Base-by-base conservation (phyloP, 1,140 invertebrate species). In the Scaptomyza graminum region DNA sequence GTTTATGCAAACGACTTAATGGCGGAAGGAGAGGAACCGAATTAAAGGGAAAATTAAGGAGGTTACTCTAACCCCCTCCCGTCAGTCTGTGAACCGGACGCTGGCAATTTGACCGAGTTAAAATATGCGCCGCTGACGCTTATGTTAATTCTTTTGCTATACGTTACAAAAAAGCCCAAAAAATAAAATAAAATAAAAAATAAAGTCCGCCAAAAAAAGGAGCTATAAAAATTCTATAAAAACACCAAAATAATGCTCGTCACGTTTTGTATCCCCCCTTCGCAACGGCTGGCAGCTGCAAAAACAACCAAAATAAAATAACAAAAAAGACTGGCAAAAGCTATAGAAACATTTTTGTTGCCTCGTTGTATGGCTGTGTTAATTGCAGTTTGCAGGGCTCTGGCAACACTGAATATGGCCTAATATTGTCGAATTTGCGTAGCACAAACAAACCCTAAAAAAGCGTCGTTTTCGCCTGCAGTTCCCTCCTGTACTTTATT, bases 101-200 rank as follows among this genome's bases (percentile, higher is more conserved):
- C 79, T 68, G 69, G 79, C 83, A 88, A 88, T 88, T 88, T 88
- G 83, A 88, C 83, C 83, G 83, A 88, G 79, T 88, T 88, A 88
- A 88, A 89, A 83, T 88, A 88, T 88, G 82, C 82, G 79, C 67
- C 72, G 83, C 82, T 85, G 82, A 87, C 78, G 82, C 76, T 85
- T 85, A 85, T 85, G 82, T 82, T 85, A 85, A 85, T 85, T 85
- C 66, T 62, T 74, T 64, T 59, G 65, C 72, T 66, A 79, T 65
- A 78, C 70, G 57, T 59, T 62, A 66, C 39, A 63, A 63, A 62
- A 39, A 57, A 47, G 60, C 18, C 56, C 39, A 62, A 70, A 79
- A 79, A 64, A 59, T 52, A 73, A 16, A 49, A 41, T 8, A 66
- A 66, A 9, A 12, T 18, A 31, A 31, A 31, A 25, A 31, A 31